A percentile compares a stretch with the other conserved stretches of the same genome.
phyloP scores from a whole-genome alignment of 2,888 invertebrate genomes.

The Mystacides longicornis region DNA sequence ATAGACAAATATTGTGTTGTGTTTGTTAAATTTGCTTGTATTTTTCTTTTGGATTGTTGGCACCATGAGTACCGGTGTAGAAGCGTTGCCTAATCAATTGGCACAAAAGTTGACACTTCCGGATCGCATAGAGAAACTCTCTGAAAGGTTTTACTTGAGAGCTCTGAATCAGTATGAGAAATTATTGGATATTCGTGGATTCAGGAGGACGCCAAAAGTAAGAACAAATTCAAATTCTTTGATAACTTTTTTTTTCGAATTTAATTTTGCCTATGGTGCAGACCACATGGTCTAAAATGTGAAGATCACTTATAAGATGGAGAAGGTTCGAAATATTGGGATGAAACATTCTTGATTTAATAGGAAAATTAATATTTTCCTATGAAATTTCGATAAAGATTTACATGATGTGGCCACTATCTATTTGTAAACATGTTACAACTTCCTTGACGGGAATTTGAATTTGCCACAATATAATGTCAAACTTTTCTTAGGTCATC shows the following conservation, averaged over 20 bases:
- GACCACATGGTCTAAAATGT: too few species aligned
- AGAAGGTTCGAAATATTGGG: too few species aligned
- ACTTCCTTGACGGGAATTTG: too few species aligned
- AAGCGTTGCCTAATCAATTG: slow-evolving; percentile 26
- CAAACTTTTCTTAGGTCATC: too few species aligned
- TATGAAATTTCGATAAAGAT: too few species aligned
- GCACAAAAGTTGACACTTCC: slow-evolving; percentile 16
- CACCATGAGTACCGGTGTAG: slow-evolving; percentile 35
- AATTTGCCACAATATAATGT: too few species aligned
- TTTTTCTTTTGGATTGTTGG: background rate
- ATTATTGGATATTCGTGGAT: slow-evolving; percentile 50
- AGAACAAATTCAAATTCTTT: slow-evolving; percentile 1
- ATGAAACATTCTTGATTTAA: too few species aligned
- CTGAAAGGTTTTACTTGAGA: slow-evolving; percentile 49
- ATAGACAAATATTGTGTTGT: background rate
- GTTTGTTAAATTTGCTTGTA: background rate
- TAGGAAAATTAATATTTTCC: too few species aligned
- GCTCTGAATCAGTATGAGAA: slow-evolving; percentile 58
- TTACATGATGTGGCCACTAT: too few species aligned
- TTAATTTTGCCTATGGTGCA: too few species aligned
- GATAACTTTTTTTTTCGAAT: background rate
- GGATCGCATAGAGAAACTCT: slow-evolving; percentile 30
- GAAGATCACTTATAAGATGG: too few species aligned
- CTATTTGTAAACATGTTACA: too few species aligned
- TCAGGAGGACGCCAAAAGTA: slow-evolving; percentile 35